Evolutionary conservation across 2,888 invertebrate genomes (phyloP), one percentile per base, ranked within the genome.

Genomic region (Athalia cordata): DNA sequence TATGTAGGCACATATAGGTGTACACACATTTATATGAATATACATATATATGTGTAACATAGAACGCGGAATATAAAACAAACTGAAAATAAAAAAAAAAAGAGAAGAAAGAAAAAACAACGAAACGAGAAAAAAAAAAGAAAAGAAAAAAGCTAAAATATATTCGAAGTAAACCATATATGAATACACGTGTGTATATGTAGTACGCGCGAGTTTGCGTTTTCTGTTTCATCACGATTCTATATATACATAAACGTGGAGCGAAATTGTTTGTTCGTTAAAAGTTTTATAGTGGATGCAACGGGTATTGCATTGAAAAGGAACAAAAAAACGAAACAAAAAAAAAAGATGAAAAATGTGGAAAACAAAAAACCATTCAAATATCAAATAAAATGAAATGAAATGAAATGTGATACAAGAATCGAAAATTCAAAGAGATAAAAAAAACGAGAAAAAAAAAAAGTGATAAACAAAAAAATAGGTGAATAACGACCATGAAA

Each of bases 121-220:
- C 11, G 5, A 62, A 11, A 64, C 9, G 43, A 62, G 0, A 62
- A 11, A 3, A 64, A 64, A 62, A 43, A 62, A 62, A 62, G 5
- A 1, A 29, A n/a, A 64, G 8, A 29, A 64, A 29, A 62, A 9
- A 62, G 6, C 7, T 29, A 15, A n/a, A 64, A 64, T 59, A 59
- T 49, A 66, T 15, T 66, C 50, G 13, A 66, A 66, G 15, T n/a
- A n/a, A 66, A 65, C 64, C n/a, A 11, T 8, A n/a, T 55, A n/a
- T 3, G n/a, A 3, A 55, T n/a, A n/a, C n/a, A n/a, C n/a, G n/a
- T n/a, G 4, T 4, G 55, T n/a, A n/a, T n/a, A 55, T 55, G 55
- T 55, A 4, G 4, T 55, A 55, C 9, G 55, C n/a, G n/a, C n/a
- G n/a, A n/a, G 55, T 55, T 29, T 11, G 8, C 8, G 55, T 55